phyloP scores from a whole-genome alignment of 92 coral and sea anemone genomes.

The Hydrozoanthus gracilis region DNA sequence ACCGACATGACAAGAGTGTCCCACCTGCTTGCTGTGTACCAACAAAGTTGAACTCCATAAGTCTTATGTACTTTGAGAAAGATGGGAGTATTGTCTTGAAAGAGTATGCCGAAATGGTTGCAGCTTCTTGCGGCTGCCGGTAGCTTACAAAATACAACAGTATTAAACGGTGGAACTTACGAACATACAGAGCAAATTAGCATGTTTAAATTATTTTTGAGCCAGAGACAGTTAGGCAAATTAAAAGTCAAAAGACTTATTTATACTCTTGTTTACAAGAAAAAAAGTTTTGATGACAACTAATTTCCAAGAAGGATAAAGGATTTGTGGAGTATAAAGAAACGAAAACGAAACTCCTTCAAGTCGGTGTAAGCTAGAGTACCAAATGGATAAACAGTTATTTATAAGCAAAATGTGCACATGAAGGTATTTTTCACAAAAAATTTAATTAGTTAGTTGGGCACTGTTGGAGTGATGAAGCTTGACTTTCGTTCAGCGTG shows the following conservation, averaged over 20 bases:
- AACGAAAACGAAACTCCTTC: neutral
- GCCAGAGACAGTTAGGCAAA: slow-evolving; percentile 45
- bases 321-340: neutral
- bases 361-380: neutral
- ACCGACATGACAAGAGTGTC: slow-evolving; percentile 74
- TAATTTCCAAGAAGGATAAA: slow-evolving; percentile 20
- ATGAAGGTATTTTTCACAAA: slow-evolving; percentile 14
- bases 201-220: slow-evolving; percentile 41
- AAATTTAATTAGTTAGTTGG: slow-evolving; percentile 6
- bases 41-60: slow-evolving; percentile 85
- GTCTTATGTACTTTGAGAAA: slow-evolving; percentile 82
- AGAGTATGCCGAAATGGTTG: slow-evolving; percentile 90
- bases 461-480: slow-evolving; percentile 22
- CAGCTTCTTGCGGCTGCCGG: slow-evolving; percentile 94
- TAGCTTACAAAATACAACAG: slow-evolving; percentile 33
- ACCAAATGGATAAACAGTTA: neutral
- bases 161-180: slow-evolving; percentile 10
- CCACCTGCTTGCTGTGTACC: slow-evolving; percentile 99
- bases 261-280: slow-evolving; percentile 59
- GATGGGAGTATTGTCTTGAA: slow-evolving; percentile 86
- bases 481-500: slow-evolving; percentile 14
- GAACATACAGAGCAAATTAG: slow-evolving; percentile 33
- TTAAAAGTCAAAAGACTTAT: slow-evolving; percentile 75
- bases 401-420: slow-evolving; percentile 25
- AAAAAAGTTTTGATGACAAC: slow-evolving; percentile 3